These are phyloP conservation scores for Ancistrus triradiatus DNA, from an alignment of 2,113 vertebrate species.

Conservation along the genomic window DNA sequence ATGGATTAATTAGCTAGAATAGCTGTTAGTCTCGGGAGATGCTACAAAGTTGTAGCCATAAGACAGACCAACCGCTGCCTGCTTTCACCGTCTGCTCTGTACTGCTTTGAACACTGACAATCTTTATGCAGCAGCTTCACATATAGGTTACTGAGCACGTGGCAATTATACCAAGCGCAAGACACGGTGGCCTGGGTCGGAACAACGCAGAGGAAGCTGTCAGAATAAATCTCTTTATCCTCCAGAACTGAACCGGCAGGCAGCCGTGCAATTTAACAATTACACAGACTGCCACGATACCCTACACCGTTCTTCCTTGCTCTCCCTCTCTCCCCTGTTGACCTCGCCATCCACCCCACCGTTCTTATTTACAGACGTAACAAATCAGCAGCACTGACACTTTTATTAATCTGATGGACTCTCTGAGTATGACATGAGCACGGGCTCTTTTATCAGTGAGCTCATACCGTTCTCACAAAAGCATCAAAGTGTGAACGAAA, in stretches of 20 bases:
- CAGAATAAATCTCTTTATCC: background rate
- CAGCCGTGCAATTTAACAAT: conserved; percentile 3
- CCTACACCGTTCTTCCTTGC: background rate
- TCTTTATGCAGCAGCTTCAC: background rate
- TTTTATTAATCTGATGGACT: conserved; percentile 53
- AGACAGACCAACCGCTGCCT: background rate
- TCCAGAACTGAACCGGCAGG: background rate
- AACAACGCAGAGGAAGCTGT: conserved; percentile 10
- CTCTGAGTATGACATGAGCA: conserved; percentile 46
- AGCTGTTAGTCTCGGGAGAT: conserved; percentile 15
- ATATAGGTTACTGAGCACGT: background rate
- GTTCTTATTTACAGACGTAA: conserved; percentile 49
- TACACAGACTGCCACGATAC: background rate
- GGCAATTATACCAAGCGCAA: background rate
- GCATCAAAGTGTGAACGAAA: conserved; percentile 35
- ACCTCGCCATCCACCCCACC: background rate
- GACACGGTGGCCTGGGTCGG: conserved; percentile 1
- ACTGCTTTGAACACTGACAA: background rate
- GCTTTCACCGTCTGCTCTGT: background rate
- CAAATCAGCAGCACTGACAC: conserved; percentile 44
- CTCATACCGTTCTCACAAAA: conserved; percentile 34
- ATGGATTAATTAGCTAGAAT: conserved; percentile 32
- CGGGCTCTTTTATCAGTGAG: conserved; percentile 41
- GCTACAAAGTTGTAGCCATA: conserved; percentile 25
- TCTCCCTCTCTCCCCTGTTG: conserved; percentile 18